These are phyloP conservation scores for Sanderia malayensis DNA, from an alignment of 30 jellyfish, hydroid and myxozoan genomes.

Conservation along the genomic window DNA sequence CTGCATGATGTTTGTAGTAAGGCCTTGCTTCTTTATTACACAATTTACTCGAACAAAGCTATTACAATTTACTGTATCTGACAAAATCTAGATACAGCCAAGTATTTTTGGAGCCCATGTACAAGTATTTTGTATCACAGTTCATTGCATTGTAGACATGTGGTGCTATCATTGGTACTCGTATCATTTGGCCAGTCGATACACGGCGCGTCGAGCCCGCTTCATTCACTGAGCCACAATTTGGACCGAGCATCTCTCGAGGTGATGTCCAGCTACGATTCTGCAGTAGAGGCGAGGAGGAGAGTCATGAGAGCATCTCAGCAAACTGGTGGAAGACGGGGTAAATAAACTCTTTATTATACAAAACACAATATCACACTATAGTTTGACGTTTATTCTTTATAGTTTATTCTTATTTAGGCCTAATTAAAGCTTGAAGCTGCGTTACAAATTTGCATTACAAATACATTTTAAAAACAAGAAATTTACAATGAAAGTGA, in stretches of 20 bases:
- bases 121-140: neutral
- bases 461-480: neutral
- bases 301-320: constrained; percentile 4
- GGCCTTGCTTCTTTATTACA: neutral
- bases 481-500: neutral
- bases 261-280: constrained; percentile 30
- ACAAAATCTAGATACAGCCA: neutral
- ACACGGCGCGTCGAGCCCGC: neutral
- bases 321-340: constrained; percentile 17
- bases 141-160: neutral
- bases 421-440: neutral
- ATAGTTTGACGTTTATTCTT: too few relatives aligned
- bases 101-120: neutral
- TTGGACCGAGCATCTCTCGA: constrained; percentile 45
- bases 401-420: neutral
- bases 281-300: neutral
- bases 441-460: neutral
- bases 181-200: neutral
- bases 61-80: neutral
- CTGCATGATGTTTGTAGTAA: too few relatives aligned
- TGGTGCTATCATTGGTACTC: neutral
- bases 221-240: constrained; percentile 8
- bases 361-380: too few relatives aligned
- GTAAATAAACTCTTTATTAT: neutral
- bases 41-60: neutral